Evolutionary conservation across 2,113 vertebrate genomes (phyloP).

Genomic region (Poeciliopsis turrubarensis): DNA sequence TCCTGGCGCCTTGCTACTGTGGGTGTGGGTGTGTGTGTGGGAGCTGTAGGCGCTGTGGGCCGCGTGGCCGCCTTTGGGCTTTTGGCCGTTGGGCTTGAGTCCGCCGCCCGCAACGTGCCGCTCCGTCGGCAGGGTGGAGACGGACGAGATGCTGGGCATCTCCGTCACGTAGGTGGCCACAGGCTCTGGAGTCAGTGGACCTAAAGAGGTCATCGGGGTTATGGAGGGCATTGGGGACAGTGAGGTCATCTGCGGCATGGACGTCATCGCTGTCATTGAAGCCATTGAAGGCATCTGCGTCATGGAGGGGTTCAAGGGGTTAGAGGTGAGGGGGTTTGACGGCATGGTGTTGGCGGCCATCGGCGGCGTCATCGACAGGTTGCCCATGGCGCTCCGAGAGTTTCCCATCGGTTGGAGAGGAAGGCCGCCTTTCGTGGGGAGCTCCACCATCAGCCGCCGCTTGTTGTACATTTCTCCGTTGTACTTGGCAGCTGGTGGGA

Average conservation of each 20-base stretch:
- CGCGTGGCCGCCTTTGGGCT: slow-evolving; percentile 78
- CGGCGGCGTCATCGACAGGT: slow-evolving; percentile 60
- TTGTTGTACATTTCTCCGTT: slow-evolving; percentile 94
- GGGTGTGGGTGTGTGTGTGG: slow-evolving; percentile 63
- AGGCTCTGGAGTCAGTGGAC: slow-evolving; percentile 84
- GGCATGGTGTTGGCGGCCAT: slow-evolving; percentile 69
- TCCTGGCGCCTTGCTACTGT: slow-evolving; percentile 73
- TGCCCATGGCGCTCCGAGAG: slow-evolving; percentile 73
- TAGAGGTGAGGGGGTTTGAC: slow-evolving; percentile 65
- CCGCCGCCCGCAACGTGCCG: slow-evolving; percentile 55
- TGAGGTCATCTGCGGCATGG: slow-evolving; percentile 50
- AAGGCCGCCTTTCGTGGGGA: slow-evolving; percentile 89
- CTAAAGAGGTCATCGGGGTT: slow-evolving; percentile 69
- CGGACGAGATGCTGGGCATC: slow-evolving; percentile 79
- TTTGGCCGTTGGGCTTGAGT: slow-evolving; percentile 88
- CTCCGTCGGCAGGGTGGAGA: slow-evolving; percentile 67
- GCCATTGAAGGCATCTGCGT: slow-evolving; percentile 56
- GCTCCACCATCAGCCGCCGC: slow-evolving; percentile 89
- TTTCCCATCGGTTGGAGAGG: slow-evolving; percentile 89
- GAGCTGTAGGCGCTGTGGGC: slow-evolving; percentile 56
- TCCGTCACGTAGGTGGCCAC: slow-evolving; percentile 87
- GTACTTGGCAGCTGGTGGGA: slow-evolving; percentile 88
- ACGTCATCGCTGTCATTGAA: slow-evolving; percentile 51
- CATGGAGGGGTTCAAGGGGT: slow-evolving; percentile 55
- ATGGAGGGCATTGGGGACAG: slow-evolving; percentile 38